phyloP scores from a whole-genome alignment of 2,888 invertebrate species.

The Masnerella sp. region DNA sequence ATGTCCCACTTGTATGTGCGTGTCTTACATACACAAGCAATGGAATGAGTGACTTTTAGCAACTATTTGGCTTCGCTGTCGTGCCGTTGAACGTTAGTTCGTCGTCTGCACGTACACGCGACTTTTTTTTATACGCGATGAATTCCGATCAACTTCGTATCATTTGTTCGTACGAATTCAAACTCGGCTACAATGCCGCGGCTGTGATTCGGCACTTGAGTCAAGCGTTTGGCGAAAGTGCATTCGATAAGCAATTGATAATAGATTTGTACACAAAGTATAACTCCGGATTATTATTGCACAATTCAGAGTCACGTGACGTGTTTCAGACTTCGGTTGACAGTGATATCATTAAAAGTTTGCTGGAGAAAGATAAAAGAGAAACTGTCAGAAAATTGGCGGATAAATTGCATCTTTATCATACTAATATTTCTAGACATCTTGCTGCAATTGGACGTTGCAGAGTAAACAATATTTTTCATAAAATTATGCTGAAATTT shows the following conservation, averaged over 20 bases:
- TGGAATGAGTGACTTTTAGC: slow-evolving; percentile 2
- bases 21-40: not conserved
- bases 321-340: slow-evolving; percentile 8
- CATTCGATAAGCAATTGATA: slow-evolving; percentile 23
- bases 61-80: slow-evolving; percentile 34
- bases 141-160: slow-evolving; percentile 28
- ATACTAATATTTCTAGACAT: slow-evolving; percentile 49
- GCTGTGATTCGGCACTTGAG: slow-evolving; percentile 49
- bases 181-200: slow-evolving; percentile 42
- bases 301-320: not conserved
- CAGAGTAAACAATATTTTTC: no score
- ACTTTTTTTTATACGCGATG: slow-evolving; percentile 29
- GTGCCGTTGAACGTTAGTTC: slow-evolving; percentile 25
- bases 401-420: slow-evolving; percentile 34
- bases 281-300: slow-evolving; percentile 12
- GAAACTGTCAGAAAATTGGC: slow-evolving; percentile 24
- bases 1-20: no score
- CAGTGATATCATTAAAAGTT: slow-evolving; percentile 19
- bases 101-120: slow-evolving; percentile 14
- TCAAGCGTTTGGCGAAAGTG: slow-evolving; percentile 32
- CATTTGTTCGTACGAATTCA: slow-evolving; percentile 53
- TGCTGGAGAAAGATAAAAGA: slow-evolving; percentile 25
- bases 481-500: no score
- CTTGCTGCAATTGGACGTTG: slow-evolving; percentile 31
- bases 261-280: slow-evolving; percentile 24